A percentile compares a stretch with the other conserved stretches of the same genome.
Conservation (phyloP, 1,140 invertebrate species). For the Solen grandis region DNA sequence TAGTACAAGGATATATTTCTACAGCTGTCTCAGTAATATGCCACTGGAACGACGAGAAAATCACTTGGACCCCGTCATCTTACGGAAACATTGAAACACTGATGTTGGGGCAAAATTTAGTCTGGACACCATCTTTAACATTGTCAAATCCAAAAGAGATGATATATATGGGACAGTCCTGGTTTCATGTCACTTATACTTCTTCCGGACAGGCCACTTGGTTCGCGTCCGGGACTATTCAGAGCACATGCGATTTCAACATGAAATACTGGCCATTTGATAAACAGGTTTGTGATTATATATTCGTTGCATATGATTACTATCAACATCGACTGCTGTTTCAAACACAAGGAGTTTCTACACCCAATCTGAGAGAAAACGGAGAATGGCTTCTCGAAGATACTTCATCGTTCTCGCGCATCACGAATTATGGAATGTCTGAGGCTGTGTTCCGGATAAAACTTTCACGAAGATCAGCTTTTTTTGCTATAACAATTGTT, state of each 20-base stretch:
- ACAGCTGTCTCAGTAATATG: background rate
- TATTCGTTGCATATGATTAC: conserved; percentile 3
- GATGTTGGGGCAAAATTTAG: background rate
- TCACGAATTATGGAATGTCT: background rate
- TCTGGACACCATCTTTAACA: conserved; percentile 30
- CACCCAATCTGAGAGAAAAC: background rate
- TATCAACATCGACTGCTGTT: background rate
- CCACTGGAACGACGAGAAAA: conserved; percentile 28
- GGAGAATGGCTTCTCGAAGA: conserved; percentile 22
- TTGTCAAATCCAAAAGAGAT: background rate
- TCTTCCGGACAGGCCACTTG: background rate
- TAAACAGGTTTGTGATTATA: conserved; percentile 12
- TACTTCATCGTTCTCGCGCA: background rate
- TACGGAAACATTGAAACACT: conserved; percentile 33
- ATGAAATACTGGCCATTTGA: conserved; percentile 42
- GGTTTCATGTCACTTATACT: background rate
- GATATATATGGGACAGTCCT: background rate
- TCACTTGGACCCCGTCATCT: conserved; percentile 20
- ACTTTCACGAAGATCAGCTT: background rate
- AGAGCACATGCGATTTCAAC: conserved; percentile 11
- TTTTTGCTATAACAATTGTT: conserved; percentile 21
- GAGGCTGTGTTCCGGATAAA: background rate
- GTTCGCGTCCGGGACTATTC: background rate
- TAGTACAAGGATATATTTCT: conserved; percentile 4
- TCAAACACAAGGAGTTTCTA: background rate